These are phyloP conservation scores for Drosophila pegasa DNA, from an alignment of 2,888 invertebrate species.

Conservation along the genomic window DNA sequence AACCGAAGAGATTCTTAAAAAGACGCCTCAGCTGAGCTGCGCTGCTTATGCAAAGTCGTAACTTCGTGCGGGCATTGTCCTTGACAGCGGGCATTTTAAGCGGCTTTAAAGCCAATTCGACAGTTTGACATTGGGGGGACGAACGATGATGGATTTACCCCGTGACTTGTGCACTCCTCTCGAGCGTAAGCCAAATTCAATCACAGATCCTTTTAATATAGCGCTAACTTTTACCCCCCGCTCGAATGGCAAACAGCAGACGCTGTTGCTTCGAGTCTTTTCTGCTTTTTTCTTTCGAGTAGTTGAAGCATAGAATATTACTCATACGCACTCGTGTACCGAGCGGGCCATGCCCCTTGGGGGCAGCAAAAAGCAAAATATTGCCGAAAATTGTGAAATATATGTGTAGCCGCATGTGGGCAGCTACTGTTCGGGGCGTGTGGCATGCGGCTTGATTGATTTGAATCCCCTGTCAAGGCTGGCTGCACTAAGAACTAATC, in stretches of 20 bases:
- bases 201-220: slow-evolving; percentile 63
- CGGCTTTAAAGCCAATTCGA: slow-evolving; percentile 44
- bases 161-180: slow-evolving; percentile 61
- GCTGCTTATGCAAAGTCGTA: slow-evolving; percentile 58
- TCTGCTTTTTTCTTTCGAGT: slow-evolving; percentile 21
- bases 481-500: slow-evolving; percentile 52
- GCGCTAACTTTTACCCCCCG: slow-evolving; percentile 29
- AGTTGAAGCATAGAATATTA: slow-evolving; percentile 66
- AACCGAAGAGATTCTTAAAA: not conserved
- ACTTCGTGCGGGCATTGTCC: slow-evolving; percentile 49
- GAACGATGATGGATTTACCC: slow-evolving; percentile 63
- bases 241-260: slow-evolving; percentile 2
- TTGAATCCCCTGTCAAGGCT: slow-evolving; percentile 39
- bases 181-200: slow-evolving; percentile 74
- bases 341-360: slow-evolving; percentile 4
- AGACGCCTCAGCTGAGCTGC: slow-evolving; percentile 19
- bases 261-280: slow-evolving; percentile 15
- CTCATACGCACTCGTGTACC: slow-evolving; percentile 60
- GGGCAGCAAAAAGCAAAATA: slow-evolving; percentile 15
- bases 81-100: slow-evolving; percentile 68
- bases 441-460: slow-evolving; percentile 59
- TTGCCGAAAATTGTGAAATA: slow-evolving; percentile 54
- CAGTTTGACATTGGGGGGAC: not conserved
- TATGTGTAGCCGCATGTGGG: slow-evolving; percentile 4
- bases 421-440: slow-evolving; percentile 3